Evolutionary conservation across 2,113 vertebrate species (phyloP).

Genomic region (Alaudala cheleensis): DNA sequence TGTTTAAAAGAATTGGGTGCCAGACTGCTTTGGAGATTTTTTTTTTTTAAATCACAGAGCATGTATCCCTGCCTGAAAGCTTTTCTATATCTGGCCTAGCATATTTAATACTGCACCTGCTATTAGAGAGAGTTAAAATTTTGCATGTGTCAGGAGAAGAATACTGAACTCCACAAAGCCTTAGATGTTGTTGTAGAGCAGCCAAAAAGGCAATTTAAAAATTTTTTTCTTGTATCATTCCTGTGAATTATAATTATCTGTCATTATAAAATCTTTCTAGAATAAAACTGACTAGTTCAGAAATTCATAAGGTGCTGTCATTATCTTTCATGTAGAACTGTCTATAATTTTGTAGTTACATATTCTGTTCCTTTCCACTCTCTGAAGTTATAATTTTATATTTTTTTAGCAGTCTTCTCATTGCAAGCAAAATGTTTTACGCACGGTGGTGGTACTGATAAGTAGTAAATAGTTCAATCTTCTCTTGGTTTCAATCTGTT

Average conservation of each 20-base stretch:
- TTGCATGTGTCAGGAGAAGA: not conserved
- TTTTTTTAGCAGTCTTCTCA: not conserved
- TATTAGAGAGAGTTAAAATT: not conserved
- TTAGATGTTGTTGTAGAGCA: not conserved
- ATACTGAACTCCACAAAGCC: not conserved
- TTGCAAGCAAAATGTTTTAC: not conserved
- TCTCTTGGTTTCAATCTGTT: not conserved
- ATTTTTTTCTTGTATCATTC: not conserved
- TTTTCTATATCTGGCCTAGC: not conserved
- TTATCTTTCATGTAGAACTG: not conserved
- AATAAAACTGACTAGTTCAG: not conserved
- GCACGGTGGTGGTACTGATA: not conserved
- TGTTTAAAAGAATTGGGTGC: not conserved
- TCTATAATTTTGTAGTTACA: conserved; percentile 14
- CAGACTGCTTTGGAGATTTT: not conserved
- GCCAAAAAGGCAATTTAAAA: not conserved
- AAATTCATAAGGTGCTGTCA: not conserved
- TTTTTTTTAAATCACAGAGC: not conserved
- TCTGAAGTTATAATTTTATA: not conserved
- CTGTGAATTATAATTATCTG: not conserved
- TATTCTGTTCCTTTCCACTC: not conserved
- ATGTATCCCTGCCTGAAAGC: not conserved
- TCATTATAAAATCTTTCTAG: not conserved
- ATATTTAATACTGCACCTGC: not conserved
- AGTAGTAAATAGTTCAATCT: not conserved